A percentile compares a stretch with the other conserved stretches of the same genome.
These are phyloP conservation scores for Yoshiicerus persimilis DNA, from an alignment of 1,140 invertebrate genomes.

Conservation along the genomic window DNA sequence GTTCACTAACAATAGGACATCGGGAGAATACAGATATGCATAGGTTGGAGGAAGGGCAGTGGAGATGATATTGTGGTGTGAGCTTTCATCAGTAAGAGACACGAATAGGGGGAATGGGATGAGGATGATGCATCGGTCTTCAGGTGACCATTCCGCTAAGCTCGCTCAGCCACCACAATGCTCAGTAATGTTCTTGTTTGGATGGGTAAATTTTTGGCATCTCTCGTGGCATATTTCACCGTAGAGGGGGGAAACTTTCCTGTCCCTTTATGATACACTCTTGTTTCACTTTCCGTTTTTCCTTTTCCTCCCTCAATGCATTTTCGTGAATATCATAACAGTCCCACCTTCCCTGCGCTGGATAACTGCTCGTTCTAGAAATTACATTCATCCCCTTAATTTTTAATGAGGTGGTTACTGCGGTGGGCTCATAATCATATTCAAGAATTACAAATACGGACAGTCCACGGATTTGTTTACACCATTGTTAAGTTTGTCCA, in stretches of 20 bases:
- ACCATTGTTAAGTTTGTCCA: no score
- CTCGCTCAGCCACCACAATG: neutral
- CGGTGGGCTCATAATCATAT: no score
- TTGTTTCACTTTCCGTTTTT: slow-evolving; percentile 14
- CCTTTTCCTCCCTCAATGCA: neutral
- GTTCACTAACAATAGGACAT: neutral
- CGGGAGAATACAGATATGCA: neutral
- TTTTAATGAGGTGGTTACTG: no score
- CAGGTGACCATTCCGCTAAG: slow-evolving; percentile 24
- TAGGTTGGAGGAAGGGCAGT: neutral
- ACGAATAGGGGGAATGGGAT: neutral
- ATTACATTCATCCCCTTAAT: no score
- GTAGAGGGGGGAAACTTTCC: neutral
- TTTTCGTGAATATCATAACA: neutral
- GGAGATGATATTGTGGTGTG: neutral
- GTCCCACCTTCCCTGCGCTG: no score
- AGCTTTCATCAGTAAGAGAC: neutral
- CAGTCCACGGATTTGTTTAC: no score
- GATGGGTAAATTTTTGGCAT: neutral
- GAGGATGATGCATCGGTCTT: slow-evolving; percentile 25
- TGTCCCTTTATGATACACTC: slow-evolving; percentile 14
- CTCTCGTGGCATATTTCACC: slow-evolving; percentile 7
- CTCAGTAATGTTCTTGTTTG: slow-evolving; percentile 19
- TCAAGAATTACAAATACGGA: no score
- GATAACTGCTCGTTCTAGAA: no score